Evolutionary conservation across 2,888 invertebrate species (phyloP), one percentile per base, ranked within the genome.

Genomic region (Drosophila hamatofila): DNA sequence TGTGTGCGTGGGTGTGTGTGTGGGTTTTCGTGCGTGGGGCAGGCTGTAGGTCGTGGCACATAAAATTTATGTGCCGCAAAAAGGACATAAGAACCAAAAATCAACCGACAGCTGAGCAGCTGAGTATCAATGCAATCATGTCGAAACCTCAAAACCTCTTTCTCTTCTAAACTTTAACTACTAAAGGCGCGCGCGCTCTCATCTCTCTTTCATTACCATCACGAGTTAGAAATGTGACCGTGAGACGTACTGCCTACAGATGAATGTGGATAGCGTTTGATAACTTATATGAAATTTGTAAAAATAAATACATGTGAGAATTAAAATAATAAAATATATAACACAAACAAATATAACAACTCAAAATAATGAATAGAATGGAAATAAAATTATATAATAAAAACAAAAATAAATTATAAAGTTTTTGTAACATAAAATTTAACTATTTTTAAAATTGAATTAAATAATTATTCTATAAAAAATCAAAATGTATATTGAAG

Each of bases 41-140:
- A 9, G 60, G 61, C 37, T 57, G 64, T 30, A 64, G 59, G 62
- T 73, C 46, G 54, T 79, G 75, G 67, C 75, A 68, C 83, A 75
- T 78, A 68, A 88, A 88, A 83, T 88, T 83, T 83, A 88, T 88
- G 83, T 80, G 71, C 78, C 77, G 61, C 77, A 83, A 80, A 83
- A 83, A 62, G 80, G 80, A 67, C 55, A 75, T 57, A 65, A 55
- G 73, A 71, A 66, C 73, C 78, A 75, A 80, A 82, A 82, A 76
- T 82, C 83, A 88, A 85, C 64, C 80, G 73, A 72, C 80, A 72
- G 66, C 81, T 67, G 67, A 80, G 78, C 85, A 71, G 64, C 75
- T 58, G 75, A 68, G 72, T 87, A 89, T 84, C 87, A 81, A 83
- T 86, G 78, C 72, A 75, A 78, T 72, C 68, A 78, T 65, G 60